Conservation (phyloP, 2,888 invertebrate genomes). For the Sipha maydis region DNA sequence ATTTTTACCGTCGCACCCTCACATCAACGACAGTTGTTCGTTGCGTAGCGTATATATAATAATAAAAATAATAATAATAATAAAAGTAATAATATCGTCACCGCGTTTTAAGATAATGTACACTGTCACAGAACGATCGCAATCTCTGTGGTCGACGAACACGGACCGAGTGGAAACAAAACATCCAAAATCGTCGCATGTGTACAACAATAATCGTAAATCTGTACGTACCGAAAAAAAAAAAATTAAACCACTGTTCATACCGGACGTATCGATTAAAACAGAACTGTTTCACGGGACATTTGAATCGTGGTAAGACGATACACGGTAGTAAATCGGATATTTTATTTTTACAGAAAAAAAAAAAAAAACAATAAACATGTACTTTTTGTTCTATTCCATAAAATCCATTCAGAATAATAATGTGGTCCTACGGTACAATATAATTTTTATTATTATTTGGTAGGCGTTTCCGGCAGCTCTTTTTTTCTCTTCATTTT, state of each 20-base stretch:
- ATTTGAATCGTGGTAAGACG: conserved; percentile 45
- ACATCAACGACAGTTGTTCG: conserved; percentile 32
- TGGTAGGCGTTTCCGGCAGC: conserved; percentile 61
- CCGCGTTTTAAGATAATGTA: not conserved
- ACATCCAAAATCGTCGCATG: not conserved
- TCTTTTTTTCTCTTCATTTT: conserved; percentile 48
- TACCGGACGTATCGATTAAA: conserved; percentile 62
- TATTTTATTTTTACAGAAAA: conserved; percentile 51
- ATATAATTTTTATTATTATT: conserved; percentile 62
- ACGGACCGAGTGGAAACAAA: not conserved
- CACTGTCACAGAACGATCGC: conserved; percentile 20
- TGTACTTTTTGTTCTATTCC: conserved; percentile 60
- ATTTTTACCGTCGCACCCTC: conserved; percentile 30
- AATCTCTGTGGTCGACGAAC: conserved; percentile 22
- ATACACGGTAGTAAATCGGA: conserved; percentile 56
- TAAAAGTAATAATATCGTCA: not conserved
- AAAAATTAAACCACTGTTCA: conserved; percentile 16
- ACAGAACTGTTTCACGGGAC: conserved; percentile 50
- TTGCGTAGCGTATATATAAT: not conserved
- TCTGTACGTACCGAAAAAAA: conserved; percentile 4
- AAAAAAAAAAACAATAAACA: conserved; percentile 50
- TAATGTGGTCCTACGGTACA: conserved; percentile 48
- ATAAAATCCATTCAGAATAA: conserved; percentile 36
- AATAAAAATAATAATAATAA: too few relatives aligned
- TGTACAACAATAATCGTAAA: conserved; percentile 6